Percentiles rank a stretch among this genome's conserved stretches.
Evolutionary conservation across 1,140 invertebrate genomes (phyloP).

Genomic region (Neuroterus valhalla): DNA sequence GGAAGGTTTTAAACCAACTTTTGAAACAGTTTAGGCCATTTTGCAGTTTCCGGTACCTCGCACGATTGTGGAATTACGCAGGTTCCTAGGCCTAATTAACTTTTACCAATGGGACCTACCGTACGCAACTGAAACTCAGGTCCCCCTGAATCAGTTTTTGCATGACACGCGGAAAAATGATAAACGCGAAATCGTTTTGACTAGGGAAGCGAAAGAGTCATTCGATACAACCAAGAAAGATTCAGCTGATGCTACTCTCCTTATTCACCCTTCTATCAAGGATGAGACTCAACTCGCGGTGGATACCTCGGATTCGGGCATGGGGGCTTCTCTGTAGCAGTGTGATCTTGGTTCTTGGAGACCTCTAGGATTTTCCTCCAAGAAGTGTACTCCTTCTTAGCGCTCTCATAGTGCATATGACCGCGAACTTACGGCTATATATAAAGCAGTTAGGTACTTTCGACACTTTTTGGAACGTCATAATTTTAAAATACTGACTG

Average conservation of each 20-base stretch:
- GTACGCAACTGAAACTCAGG: no score
- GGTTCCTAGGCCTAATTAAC: conserved; percentile 14
- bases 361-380: neutral
- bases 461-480: neutral
- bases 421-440: no score
- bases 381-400: neutral
- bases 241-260: no score
- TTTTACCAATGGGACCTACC: no score
- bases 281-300: neutral
- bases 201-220: no score
- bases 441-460: neutral
- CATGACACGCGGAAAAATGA: no score
- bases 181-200: no score
- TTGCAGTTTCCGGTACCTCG: conserved; percentile 7
- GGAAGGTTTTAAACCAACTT: neutral
- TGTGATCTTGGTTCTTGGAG: neutral
- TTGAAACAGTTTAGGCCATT: conserved; percentile 3
- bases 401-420: neutral
- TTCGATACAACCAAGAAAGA: no score
- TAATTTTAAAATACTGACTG: neutral
- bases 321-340: neutral
- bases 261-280: neutral
- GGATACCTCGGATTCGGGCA: neutral
- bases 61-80: conserved; percentile 2
- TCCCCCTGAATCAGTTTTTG: no score